Percentiles rank a stretch among this genome's conserved stretches.
These are phyloP conservation scores for Climacteris rufus DNA, from an alignment of 2,113 vertebrate species.

Conservation along the genomic window DNA sequence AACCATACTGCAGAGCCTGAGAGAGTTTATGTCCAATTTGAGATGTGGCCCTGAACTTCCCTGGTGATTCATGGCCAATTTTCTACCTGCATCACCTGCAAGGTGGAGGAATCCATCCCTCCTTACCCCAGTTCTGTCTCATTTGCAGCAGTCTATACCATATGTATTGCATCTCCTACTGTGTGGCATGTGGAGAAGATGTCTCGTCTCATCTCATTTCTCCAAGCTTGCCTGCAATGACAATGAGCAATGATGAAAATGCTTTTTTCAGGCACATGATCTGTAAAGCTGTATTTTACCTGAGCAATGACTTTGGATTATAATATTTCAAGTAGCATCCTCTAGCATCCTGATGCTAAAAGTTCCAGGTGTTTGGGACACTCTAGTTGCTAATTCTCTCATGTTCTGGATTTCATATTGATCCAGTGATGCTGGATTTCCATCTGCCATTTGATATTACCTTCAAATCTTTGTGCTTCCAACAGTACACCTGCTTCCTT, in stretches of 20 bases:
- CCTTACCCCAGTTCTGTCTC: neutral
- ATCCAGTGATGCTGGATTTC: neutral
- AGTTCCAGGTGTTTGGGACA: neutral
- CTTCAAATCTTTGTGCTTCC: neutral
- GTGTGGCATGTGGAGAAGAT: neutral
- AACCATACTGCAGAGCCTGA: neutral
- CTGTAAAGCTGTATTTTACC: neutral
- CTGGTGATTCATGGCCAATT: neutral
- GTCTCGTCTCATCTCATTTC: neutral
- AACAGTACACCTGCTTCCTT: neutral
- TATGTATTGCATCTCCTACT: neutral
- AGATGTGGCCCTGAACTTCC: neutral
- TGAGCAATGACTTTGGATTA: neutral
- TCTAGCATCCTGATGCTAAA: neutral
- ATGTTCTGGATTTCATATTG: neutral
- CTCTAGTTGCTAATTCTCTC: neutral
- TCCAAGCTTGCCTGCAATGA: neutral
- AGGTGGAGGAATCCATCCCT: neutral
- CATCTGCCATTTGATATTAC: neutral
- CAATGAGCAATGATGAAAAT: neutral
- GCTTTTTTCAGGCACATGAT: neutral
- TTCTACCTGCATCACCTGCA: neutral
- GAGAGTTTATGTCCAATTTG: neutral
- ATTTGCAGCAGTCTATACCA: neutral
- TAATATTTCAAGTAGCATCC: neutral